Base-by-base conservation (phyloP, 2,797 vertebrate species). In the Poeciliopsis infans region DNA sequence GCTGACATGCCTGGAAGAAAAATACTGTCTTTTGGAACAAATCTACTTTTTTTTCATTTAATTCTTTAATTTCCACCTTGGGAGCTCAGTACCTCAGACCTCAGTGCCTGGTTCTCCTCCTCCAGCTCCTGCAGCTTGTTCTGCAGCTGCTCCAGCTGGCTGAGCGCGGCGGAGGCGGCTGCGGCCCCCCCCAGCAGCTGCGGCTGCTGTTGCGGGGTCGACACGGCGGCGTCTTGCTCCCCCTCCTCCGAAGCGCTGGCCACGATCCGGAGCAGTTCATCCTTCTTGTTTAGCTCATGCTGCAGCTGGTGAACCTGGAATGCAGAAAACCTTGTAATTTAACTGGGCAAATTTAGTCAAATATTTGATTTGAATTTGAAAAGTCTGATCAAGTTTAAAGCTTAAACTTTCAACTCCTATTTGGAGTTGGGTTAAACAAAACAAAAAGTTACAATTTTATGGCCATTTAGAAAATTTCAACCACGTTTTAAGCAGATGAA, bases 241-340 rank as follows among this genome's bases (percentile, higher is more conserved):
- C 97, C 98, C 91, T 99, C 98, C 93, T 99, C 98, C 0, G 97
- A 97, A 49, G 97, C 96, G 7, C 95, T 97, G 15, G 98, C 98
- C 79, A 99, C 97, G 57, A 99, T 95, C 1, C 97, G 96, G 82
- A 99, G 96, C 79, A 99, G 85, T 83, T 99, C 98, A 2, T 99
- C 98, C 92, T 99, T 99, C 94, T 99, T 98, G 0, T 95, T 92
- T 64, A 99, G 94, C 74, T 99, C 98, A 74, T 99, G 98, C 89
- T 99, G 98, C 71, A 99, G 95, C 89, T 99, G 98, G 88, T 98
- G 97, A 78, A 98, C 97, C 98, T 99, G 94, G 41, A 0, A 10
- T 53, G 20, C 2, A 28, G 25, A 5, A 69, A 69, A 70, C 2
- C 12, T 23, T 13, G 66, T n/a, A 6, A 41, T 68, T 68, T 68